Base-by-base conservation (phyloP, 2,888 invertebrate species). In the Syritta pipiens region DNA sequence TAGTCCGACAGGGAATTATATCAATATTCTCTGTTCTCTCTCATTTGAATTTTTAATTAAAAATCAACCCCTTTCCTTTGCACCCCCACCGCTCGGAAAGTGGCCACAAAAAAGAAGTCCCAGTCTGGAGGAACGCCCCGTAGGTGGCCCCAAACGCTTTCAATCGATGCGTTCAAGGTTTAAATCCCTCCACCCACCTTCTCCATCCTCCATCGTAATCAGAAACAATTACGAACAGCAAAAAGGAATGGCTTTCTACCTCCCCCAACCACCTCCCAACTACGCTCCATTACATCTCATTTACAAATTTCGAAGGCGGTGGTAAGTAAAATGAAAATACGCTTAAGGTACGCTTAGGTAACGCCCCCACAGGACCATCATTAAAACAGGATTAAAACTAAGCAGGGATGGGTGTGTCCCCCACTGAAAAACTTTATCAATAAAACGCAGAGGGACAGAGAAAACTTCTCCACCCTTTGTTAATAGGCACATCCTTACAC, bases 351-450 rank as follows among this genome's bases (percentile, higher is more conserved):
- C 49, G 1, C 5, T n/a, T n/a, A 37, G 32, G 60, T 42, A 26
- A n/a, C 42, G 32, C 74, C 62, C 63, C 74, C 67, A 79, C 67
- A 74, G 75, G 81, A 76, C 74, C 83, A 82, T 83, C 83, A 83
- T 83, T 83, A 83, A 83, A 83, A 82, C 82, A 67, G 83, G 83
- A 83, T 83, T 83, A 83, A 83, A 81, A 75, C 60, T 53, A 42
- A 77, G 46, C 37, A 67, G n/a, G n/a, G 55, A 60, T 62, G 68
- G 67, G 74, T 68, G n/a, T 72, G 72, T 44, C 60, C 48, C 42
- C 48, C 46, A 20, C 46, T 14, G 28, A 30, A 37, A 62, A 82
- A 82, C 81, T 82, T 82, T 82, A 82, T 82, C 82, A 77, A 82
- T 81, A 71, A 77, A 81, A 81, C 67, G 28, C 72, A 68, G 65